phyloP scores from a whole-genome alignment of 2,113 vertebrate genomes.

The Ceyx melanurus region DNA sequence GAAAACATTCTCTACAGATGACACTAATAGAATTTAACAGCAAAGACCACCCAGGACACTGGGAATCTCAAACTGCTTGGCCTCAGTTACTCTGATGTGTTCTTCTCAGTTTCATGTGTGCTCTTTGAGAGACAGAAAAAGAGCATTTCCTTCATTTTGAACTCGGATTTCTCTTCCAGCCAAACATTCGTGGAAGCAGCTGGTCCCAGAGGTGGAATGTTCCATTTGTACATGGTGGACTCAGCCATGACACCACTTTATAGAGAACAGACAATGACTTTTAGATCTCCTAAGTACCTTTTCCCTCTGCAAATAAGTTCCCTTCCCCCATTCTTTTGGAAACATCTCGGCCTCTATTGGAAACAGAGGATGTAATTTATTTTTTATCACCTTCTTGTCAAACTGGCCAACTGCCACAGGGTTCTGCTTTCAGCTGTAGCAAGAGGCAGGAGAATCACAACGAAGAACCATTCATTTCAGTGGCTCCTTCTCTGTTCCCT shows the following conservation, averaged over 20 bases:
- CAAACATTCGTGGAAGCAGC: background rate
- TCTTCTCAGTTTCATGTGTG: background rate
- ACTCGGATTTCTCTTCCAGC: constrained; percentile 10
- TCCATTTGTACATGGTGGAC: background rate
- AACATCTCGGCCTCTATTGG: constrained; percentile 14
- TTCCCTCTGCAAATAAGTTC: background rate
- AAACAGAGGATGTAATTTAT: constrained; percentile 59
- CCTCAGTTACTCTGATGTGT: constrained; percentile 31
- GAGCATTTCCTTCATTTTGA: constrained; percentile 15
- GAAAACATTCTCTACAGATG: constrained; percentile 10
- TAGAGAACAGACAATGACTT: constrained; percentile 12
- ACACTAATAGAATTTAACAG: background rate
- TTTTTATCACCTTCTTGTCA: constrained; percentile 56
- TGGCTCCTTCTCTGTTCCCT: constrained; percentile 30
- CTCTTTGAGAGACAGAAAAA: constrained; percentile 31
- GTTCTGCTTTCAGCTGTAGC: constrained; percentile 51
- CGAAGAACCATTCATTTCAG: constrained; percentile 1
- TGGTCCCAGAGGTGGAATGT: background rate
- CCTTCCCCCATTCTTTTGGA: constrained; percentile 20
- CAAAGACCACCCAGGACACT: constrained; percentile 45
- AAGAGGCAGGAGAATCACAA: constrained; percentile 3
- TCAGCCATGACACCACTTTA: background rate
- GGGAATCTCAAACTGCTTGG: constrained; percentile 37
- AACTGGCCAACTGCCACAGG: constrained; percentile 53
- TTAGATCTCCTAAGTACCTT: constrained; percentile 3